Base-by-base conservation (phyloP, 2,113 vertebrate species). In the Rhynchomys soricoides region DNA sequence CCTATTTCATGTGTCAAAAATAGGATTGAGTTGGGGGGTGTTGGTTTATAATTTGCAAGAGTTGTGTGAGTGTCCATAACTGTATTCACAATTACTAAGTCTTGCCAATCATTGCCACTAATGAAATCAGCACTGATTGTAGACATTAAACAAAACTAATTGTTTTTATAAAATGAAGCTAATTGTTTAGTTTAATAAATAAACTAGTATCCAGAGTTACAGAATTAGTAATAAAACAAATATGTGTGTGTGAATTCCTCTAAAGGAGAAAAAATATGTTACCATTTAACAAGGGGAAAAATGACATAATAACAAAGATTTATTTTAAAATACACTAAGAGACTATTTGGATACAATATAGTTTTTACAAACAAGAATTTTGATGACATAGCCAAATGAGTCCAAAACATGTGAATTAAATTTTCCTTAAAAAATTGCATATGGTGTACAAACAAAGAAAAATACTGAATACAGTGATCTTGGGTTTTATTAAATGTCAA, bases 401-500 rank as follows among this genome's bases (percentile, higher is more conserved):
- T 93, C 62, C 74, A 96, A 97, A 97, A 91, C 94, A 97, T 96
- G 43, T 86, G 81, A 96, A 94, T 90, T 94, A 91, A 78, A 96
- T 96, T 97, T 96, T 75, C 82, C 43, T 95, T 97, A 24, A 97
- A 97, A 97, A 95, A 89, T 57, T 90, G 66, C 93, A 93, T 95
- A 95, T 97, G 78, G 55, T 64, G 40, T 93, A 85, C 96, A 96
- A 96, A 89, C 89, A 96, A 95, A 79, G 78, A 89, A 17, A 29
- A 91, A 81, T 90, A 85, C 15, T 81, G 40, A 45, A 16, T 92
- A 96, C n/a, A 87, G 52, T 52, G 16, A 92, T 37, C 19, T 96
- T 96, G 74, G 70, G 81, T 40, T 93, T 97, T 87, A 93, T 92
- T 93, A 96, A 97, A 92, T 96, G 78, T 81, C 74, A 96, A 95